These are phyloP conservation scores for Melanaphis sacchari DNA, from an alignment of 1,140 invertebrate species.

Conservation along the genomic window DNA sequence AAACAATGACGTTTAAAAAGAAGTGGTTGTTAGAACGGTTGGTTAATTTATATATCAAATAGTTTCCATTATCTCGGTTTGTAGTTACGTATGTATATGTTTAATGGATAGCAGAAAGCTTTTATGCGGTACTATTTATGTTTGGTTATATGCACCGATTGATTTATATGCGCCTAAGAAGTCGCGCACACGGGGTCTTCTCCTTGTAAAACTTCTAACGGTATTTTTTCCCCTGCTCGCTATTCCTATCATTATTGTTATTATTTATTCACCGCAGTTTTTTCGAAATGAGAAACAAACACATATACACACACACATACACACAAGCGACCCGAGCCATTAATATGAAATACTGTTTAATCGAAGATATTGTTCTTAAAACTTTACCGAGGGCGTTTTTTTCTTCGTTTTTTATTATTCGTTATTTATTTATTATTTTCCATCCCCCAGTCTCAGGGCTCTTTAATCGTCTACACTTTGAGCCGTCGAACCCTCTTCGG, in stretches of 20 bases:
- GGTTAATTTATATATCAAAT: slow-evolving; percentile 54
- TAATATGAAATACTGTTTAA: slow-evolving; percentile 58
- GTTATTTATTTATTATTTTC: slow-evolving; percentile 58
- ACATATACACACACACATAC: slow-evolving; percentile 27
- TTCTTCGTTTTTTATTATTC: slow-evolving; percentile 57
- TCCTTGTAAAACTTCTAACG: slow-evolving; percentile 45
- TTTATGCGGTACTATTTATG: slow-evolving; percentile 55
- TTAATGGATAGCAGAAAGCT: slow-evolving; percentile 54
- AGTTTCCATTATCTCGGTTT: slow-evolving; percentile 53
- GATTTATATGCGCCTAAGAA: slow-evolving; percentile 55
- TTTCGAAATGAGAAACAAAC: slow-evolving; percentile 57
- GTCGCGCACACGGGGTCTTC: slow-evolving; percentile 50
- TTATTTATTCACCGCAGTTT: slow-evolving; percentile 58
- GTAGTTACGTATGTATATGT: slow-evolving; percentile 34
- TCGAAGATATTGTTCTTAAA: slow-evolving; percentile 58
- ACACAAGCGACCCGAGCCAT: slow-evolving; percentile 49
- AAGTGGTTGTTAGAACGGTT: background rate
- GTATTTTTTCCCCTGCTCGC: slow-evolving; percentile 37
- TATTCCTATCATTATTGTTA: slow-evolving; percentile 56
- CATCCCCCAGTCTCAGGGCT: slow-evolving; percentile 8
- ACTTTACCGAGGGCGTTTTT: slow-evolving; percentile 57
- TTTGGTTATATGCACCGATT: slow-evolving; percentile 52
- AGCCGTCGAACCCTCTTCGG: slow-evolving; percentile 56
- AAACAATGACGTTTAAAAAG: slow-evolving; percentile 12
- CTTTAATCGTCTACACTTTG: slow-evolving; percentile 58